Evolutionary conservation across 2,113 vertebrate species (phyloP), one percentile per base, ranked within the genome.

Genomic region (Zosterops pallidus): DNA sequence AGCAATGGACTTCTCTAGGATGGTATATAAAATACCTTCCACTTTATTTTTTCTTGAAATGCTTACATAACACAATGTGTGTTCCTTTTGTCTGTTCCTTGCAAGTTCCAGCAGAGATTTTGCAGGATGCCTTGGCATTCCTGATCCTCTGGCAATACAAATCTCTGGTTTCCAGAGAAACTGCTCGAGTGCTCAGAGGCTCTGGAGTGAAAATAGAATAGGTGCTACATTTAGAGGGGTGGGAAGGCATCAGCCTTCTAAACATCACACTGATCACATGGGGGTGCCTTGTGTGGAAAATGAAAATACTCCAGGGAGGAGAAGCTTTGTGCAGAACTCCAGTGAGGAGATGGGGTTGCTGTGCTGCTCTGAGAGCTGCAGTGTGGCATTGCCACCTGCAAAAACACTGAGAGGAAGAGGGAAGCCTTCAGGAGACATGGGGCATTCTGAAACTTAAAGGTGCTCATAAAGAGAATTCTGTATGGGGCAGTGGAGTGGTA

Each of bases 151-250:
- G 65, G 89, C 83, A 89, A 14, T 35, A 59, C 26, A 60, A 7
- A 81, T 83, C 44, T 56, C 37, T 77, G 88, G 94, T 95, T 95
- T 95, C 94, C 93, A 94, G 93, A 96, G 96, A 90, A 96, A 92
- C 95, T 87, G 89, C 81, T 95, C 4, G 29, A 95, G 75, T 41
- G 81, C 84, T 86, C 17, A 52, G 87, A 26, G 37, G 15, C 81
- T 87, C 81, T 94, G 88, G 79, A 95, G 83, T 83, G 89, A 83
- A 93, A 96, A 93, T 92, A 95, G 90, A 59, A 63, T 28, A 87
- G 62, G 14, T 81, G 90, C 74, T 82, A 16, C 69, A 28, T 65
- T 47, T 52, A 33, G 72, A 83, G 95, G 63, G 42, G 52, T 59
- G 83, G 83, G 44, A 84, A 78, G 81, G 39, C 52, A 94, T 80